These are phyloP conservation scores for Cataglyphis rosenhaueri DNA, from an alignment of 2,888 invertebrate genomes.

Conservation along the genomic window DNA sequence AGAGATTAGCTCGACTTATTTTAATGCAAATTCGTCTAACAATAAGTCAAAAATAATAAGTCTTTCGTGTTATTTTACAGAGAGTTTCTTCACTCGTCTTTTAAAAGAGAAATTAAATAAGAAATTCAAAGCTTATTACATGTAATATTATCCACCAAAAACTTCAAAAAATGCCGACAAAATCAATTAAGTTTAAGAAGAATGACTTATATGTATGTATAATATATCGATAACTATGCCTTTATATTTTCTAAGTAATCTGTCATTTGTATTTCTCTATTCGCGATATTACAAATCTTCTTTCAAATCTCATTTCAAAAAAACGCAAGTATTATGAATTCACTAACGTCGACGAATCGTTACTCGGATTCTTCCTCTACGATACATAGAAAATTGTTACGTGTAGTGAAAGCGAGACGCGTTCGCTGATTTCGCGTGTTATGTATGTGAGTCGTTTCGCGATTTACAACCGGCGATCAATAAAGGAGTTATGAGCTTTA, in stretches of 20 bases:
- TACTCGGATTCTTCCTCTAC: neutral
- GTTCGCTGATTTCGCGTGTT: neutral
- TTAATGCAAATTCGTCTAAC: neutral
- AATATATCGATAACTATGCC: neutral
- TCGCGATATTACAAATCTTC: neutral
- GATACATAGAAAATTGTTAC: neutral
- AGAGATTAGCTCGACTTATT: neutral
- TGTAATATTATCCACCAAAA: neutral
- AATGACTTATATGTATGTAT: neutral
- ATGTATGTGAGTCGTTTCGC: neutral
- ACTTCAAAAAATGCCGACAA: neutral
- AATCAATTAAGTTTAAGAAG: neutral
- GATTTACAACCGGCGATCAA: neutral
- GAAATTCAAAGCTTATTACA: neutral
- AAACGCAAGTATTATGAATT: neutral
- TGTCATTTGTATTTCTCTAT: neutral
- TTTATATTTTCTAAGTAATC: neutral
- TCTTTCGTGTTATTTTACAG: neutral
- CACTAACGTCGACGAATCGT: neutral
- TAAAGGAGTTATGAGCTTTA: neutral
- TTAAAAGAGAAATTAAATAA: neutral
- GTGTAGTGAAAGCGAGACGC: neutral
- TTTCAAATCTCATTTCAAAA: no score
- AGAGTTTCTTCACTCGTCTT: no score
- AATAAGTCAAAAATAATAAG: neutral